Evolutionary conservation across 2,888 invertebrate genomes (phyloP).

Genomic region (Blastobasis lacticolella): DNA sequence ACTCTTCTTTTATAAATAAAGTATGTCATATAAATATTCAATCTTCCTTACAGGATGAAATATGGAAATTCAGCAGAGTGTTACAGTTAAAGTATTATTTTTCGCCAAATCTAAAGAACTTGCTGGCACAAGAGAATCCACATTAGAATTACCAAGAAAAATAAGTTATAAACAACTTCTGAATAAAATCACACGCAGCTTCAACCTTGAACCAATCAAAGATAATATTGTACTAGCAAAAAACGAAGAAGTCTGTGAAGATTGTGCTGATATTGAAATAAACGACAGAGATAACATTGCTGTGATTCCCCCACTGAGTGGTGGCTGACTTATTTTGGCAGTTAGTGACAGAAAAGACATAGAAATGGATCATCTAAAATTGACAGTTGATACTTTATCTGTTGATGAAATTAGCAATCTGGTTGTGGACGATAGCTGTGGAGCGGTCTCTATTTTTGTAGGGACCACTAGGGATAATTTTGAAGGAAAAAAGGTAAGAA

Average conservation of each 20-base stretch:
- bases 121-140: constrained; percentile 76
- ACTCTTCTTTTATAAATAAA: no score
- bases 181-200: constrained; percentile 74
- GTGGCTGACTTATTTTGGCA: constrained; percentile 76
- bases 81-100: constrained; percentile 83
- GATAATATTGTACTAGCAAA: constrained; percentile 84
- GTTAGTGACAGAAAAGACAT: background rate
- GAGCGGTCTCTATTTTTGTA: constrained; percentile 91
- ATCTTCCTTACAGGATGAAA: constrained; percentile 40
- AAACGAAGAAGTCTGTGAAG: constrained; percentile 85
- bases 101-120: constrained; percentile 94
- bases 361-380: constrained; percentile 80
- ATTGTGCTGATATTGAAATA: constrained; percentile 69
- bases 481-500: constrained; percentile 81
- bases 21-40: background rate
- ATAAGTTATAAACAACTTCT: constrained; percentile 75
- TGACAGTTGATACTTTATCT: constrained; percentile 79
- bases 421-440: constrained; percentile 83
- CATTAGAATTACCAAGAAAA: constrained; percentile 63
- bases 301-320: constrained; percentile 95
- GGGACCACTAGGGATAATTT: constrained; percentile 92
- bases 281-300: constrained; percentile 87
- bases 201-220: constrained; percentile 78
- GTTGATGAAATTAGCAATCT: constrained; percentile 78
- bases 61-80: constrained; percentile 62